Percentiles rank a stretch among this genome's conserved stretches.
Conservation (phyloP, 1,140 invertebrate species). For the Cataglyphis hispanica region DNA sequence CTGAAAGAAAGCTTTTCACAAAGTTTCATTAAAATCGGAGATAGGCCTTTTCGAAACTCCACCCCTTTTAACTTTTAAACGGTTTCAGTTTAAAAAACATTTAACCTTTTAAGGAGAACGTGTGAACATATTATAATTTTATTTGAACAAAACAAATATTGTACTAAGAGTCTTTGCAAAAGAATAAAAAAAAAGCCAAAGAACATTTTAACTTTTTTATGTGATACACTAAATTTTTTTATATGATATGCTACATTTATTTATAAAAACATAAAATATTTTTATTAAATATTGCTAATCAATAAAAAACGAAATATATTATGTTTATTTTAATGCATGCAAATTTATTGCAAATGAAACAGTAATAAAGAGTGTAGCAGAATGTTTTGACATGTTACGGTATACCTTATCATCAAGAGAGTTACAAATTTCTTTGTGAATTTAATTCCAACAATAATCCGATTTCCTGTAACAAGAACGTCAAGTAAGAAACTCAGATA, state of each 20-base stretch:
- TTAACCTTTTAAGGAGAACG: slow-evolving; percentile 1
- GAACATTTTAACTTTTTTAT: slow-evolving; percentile 9
- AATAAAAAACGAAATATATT: neutral
- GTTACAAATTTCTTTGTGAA: slow-evolving; percentile 17
- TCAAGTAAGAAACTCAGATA: neutral
- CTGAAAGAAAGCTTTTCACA: too few species aligned
- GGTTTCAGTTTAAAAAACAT: neutral
- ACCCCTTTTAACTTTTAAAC: neutral
- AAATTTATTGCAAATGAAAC: slow-evolving; percentile 25
- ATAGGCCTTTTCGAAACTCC: too few species aligned
- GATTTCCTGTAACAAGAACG: slow-evolving; percentile 23
- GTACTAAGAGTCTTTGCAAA: neutral
- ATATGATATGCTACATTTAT: too few species aligned
- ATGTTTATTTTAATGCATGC: neutral
- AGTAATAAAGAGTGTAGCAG: slow-evolving; percentile 14
- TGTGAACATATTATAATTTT: slow-evolving; percentile 6
- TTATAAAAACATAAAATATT: neutral
- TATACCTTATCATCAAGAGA: neutral
- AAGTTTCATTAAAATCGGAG: too few species aligned
- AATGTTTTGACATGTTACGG: neutral
- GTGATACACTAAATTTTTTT: neutral
- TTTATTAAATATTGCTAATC: neutral
- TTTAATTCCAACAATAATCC: slow-evolving; percentile 7
- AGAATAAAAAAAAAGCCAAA: neutral
- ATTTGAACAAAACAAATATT: neutral